These are phyloP conservation scores for Eilema caniola DNA, from an alignment of 2,888 invertebrate genomes.

Conservation along the genomic window DNA sequence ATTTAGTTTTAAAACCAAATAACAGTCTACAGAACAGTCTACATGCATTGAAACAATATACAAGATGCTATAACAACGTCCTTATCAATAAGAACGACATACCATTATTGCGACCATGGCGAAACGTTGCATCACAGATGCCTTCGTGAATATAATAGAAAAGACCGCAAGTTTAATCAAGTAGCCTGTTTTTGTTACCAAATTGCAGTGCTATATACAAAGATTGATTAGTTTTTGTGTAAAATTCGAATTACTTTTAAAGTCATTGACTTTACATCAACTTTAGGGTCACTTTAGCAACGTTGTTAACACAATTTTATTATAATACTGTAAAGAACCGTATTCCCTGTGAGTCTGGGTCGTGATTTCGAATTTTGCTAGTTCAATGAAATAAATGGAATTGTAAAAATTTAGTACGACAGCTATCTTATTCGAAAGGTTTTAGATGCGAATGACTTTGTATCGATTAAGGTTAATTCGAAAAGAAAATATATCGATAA, in stretches of 20 bases:
- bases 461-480: too few species aligned
- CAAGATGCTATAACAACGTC: conserved; percentile 11
- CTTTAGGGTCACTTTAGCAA: neutral
- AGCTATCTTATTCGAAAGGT: too few species aligned
- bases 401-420: too few species aligned
- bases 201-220: neutral
- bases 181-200: neutral
- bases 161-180: neutral
- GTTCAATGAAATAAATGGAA: too few species aligned
- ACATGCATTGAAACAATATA: neutral
- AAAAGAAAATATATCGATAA: too few species aligned
- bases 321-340: too few species aligned
- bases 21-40: neutral
- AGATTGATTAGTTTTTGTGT: neutral
- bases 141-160: conserved; percentile 1
- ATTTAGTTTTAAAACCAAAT: neutral
- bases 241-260: neutral
- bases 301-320: too few species aligned
- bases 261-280: neutral
- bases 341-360: too few species aligned
- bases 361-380: too few species aligned
- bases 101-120: conserved; percentile 19
- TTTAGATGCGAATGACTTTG: too few species aligned
- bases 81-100: conserved; percentile 10
- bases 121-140: conserved; percentile 18